Conservation (phyloP, 2,888 invertebrate species). For the Ectobius pallidus region DNA sequence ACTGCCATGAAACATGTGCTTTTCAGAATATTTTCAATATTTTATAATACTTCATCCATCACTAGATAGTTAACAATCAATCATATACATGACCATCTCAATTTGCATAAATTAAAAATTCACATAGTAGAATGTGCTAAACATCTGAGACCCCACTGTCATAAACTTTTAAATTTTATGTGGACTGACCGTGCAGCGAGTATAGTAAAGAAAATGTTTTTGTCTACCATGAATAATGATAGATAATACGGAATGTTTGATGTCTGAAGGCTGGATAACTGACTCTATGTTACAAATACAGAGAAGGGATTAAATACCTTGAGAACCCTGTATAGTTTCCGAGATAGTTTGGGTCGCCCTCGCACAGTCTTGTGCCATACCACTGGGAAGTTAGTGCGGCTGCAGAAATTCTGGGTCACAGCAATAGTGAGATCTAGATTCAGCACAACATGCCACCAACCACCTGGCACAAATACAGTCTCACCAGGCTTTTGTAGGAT, state of each 20-base stretch:
- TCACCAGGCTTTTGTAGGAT: conserved; percentile 95
- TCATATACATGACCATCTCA: no score
- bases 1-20: no score
- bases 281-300: neutral
- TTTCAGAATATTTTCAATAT: no score
- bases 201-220: neutral
- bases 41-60: no score
- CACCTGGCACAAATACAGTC: conserved; percentile 97
- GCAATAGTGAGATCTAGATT: conserved; percentile 97
- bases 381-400: conserved; percentile 93
- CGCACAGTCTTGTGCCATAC: conserved; percentile 98
- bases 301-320: conserved; percentile 51
- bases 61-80: no score
- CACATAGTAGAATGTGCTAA: no score
- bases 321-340: conserved; percentile 78
- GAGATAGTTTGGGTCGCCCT: conserved; percentile 93
- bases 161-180: no score
- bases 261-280: no score
- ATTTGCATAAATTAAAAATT: no score
- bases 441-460: conserved; percentile 99
- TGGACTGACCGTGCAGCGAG: no score
- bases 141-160: no score
- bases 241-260: neutral
- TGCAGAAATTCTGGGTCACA: conserved; percentile 97
- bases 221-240: no score